phyloP scores from a whole-genome alignment of 37 sponge, comb jelly and placozoan genomes.

The Spongilla lacustris region DNA sequence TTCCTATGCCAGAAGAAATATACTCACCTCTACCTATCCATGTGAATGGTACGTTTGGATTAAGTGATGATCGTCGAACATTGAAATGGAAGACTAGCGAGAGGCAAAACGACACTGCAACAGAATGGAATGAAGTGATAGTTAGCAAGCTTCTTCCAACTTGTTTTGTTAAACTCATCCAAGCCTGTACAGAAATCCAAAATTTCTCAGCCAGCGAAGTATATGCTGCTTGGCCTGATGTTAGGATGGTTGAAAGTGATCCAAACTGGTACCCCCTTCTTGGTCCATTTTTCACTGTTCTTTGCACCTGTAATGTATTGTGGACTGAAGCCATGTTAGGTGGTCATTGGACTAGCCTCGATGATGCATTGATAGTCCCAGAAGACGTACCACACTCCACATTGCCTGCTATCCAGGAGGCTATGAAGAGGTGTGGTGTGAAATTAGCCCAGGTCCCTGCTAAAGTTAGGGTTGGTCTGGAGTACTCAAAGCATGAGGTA shows the following conservation, averaged over 20 bases:
- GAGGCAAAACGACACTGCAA: constrained; percentile 31
- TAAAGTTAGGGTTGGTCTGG: constrained; percentile 23
- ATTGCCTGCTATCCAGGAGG: neutral
- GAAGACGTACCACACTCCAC: neutral
- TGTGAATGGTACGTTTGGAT: constrained; percentile 72
- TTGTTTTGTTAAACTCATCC: constrained; percentile 31
- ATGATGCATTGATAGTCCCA: constrained; percentile 1
- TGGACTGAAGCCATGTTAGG: neutral
- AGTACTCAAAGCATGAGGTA: neutral
- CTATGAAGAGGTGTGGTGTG: constrained; percentile 18
- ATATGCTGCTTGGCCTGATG: constrained; percentile 7
- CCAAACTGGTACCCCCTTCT: neutral
- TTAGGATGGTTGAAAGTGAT: neutral
- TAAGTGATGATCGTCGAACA: constrained; percentile 48
- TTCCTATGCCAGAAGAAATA: constrained; percentile 55
- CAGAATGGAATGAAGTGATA: constrained; percentile 61
- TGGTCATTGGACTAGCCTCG: neutral
- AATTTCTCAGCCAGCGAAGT: neutral
- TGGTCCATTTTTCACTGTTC: neutral
- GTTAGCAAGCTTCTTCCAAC: constrained; percentile 35
- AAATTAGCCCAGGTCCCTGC: constrained; percentile 14
- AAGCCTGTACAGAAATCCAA: neutral
- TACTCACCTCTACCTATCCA: constrained; percentile 57
- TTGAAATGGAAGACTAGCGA: constrained; percentile 50
- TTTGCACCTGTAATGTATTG: neutral